Percentiles rank a stretch among this genome's conserved stretches.
phyloP scores from a whole-genome alignment of 2,888 invertebrate species.

The Hirtodrosophila duncani region DNA sequence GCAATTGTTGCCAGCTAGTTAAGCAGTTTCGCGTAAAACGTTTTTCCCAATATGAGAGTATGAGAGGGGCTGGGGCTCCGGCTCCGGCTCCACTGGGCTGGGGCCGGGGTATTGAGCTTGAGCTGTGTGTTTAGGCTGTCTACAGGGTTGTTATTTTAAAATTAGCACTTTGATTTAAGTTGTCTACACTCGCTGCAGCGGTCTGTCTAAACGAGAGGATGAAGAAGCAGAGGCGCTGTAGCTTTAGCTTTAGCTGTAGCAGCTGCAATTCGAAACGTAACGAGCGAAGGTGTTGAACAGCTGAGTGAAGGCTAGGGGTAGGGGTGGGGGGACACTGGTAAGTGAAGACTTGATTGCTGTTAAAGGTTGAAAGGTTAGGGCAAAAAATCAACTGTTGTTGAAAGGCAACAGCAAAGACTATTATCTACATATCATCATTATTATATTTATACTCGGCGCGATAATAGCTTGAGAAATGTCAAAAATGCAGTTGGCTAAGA shows the following conservation, averaged over 20 bases:
- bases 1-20: conserved; percentile 67
- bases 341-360: conserved; percentile 54
- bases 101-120: conserved; percentile 1
- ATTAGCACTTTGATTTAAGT: conserved; percentile 73
- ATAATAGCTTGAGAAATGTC: too few relatives aligned
- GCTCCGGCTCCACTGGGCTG: background rate
- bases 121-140: conserved; percentile 69
- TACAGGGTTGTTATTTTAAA: conserved; percentile 71
- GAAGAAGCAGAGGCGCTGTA: too few relatives aligned
- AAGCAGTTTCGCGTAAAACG: conserved; percentile 72
- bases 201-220: conserved; percentile 52
- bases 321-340: background rate
- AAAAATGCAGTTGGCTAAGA: too few relatives aligned
- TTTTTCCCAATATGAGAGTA: conserved; percentile 64
- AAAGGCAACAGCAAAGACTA: conserved; percentile 53
- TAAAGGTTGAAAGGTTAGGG: conserved; percentile 44
- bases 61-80: conserved; percentile 32
- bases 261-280: conserved; percentile 19
- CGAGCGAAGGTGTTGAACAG: conserved; percentile 60
- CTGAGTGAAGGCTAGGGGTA: conserved; percentile 57
- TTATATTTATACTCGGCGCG: too few relatives aligned
- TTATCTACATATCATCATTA: conserved; percentile 66
- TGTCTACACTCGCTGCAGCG: conserved; percentile 71
- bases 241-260: conserved; percentile 27
- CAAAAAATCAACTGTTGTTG: conserved; percentile 50